Evolutionary conservation across 2,113 vertebrate species (phyloP), one percentile per base, ranked within the genome.

Genomic region (Rhizomys pruinosus): DNA sequence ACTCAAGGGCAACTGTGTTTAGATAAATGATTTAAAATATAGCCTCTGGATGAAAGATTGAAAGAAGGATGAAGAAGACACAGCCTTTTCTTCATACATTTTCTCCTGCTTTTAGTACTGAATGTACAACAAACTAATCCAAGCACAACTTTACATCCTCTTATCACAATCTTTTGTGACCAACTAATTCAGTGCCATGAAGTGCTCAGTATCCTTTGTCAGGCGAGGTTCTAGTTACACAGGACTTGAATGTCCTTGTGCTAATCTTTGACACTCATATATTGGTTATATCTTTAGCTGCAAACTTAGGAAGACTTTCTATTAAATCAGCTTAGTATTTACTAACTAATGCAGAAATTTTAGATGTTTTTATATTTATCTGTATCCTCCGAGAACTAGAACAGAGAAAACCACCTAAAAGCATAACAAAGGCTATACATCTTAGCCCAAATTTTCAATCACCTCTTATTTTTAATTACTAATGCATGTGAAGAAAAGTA

Each of bases 141-240:
- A 90, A 91, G 32, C 84, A 94, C 93, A 74, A 93, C 39, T 92
- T 85, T 79, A 86, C 95, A 96, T 74, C 85, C 34, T 96, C 64
- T 96, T 59, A 88, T 76, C 16, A 17, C 29, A 16, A 4, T 22
- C 87, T 80, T 91, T 89, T 90, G 42, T 37, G 9, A 10, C 3
- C 1, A 39, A 47, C 23, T 93, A 88, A 82, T 97, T 89, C 66
- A 94, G 11, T 34, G 47, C 12, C 74, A n/a, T 42, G 1, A 32
- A 74, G 96, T 95, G 94, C 87, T 61, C 93, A 91, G 1, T 42
- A 55, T 66, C 59, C 93, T 82, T 37, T 96, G 64, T 95, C 93
- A 93, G 44, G 87, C 87, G 63, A 96, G 13, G 34, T 66, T 91
- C 95, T 96, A 96, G 52, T 47, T 23, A 23, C 34, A 96, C 68